Percentiles rank a stretch among this genome's conserved stretches.
phyloP scores from a whole-genome alignment of 2,797 vertebrate genomes.

The Enteromius fasciolatus region DNA sequence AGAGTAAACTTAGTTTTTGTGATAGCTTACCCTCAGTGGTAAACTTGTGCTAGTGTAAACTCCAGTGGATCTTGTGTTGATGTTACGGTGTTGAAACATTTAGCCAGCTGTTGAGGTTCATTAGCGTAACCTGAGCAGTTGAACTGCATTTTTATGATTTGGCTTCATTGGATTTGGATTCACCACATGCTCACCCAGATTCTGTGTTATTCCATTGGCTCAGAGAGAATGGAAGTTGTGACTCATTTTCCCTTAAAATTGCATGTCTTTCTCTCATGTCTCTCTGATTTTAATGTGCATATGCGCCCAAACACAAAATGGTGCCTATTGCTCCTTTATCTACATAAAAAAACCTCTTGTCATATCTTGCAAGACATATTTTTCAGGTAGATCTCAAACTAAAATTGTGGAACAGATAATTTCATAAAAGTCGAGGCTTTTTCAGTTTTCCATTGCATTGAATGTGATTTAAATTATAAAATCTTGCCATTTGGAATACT shows the following conservation, averaged over 20 bases:
- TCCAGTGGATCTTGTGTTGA: background rate
- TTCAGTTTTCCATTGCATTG: background rate
- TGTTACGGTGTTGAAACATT: background rate
- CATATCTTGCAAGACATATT: background rate
- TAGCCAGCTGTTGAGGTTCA: constrained; percentile 18
- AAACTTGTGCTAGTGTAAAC: constrained; percentile 4
- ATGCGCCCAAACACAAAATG: constrained; percentile 55
- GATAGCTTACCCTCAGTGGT: background rate
- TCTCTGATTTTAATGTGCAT: constrained; percentile 27
- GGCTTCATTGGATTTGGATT: constrained; percentile 65
- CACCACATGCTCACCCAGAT: constrained; percentile 64
- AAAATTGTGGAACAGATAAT: background rate
- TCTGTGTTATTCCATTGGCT: constrained; percentile 75
- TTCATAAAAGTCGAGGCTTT: background rate
- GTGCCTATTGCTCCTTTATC: constrained; percentile 37
- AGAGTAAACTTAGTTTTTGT: background rate
- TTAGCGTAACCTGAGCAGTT: constrained; percentile 25
- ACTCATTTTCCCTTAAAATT: constrained; percentile 62
- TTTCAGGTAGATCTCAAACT: background rate
- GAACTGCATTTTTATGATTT: constrained; percentile 55
- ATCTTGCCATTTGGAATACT: background rate
- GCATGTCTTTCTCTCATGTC: constrained; percentile 61
- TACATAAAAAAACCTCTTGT: background rate
- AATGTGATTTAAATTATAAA: constrained; percentile 11
- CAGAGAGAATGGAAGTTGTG: constrained; percentile 74